Base-by-base conservation (phyloP, 1,140 invertebrate genomes). In the Helicorthomorpha holstii region DNA sequence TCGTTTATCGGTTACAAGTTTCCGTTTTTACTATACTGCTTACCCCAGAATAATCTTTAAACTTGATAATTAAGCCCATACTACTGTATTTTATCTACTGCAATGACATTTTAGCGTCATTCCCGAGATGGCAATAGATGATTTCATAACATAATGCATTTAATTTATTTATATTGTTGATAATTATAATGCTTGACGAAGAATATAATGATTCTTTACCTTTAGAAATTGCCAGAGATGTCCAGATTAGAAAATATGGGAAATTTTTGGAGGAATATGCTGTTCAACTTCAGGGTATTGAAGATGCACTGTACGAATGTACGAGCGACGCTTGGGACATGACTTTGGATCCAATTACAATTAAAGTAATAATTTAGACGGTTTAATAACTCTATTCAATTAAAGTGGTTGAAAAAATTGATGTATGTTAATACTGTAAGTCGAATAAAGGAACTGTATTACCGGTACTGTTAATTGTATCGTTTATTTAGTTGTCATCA, bases 231-330 rank as follows among this genome's bases (percentile, higher is more conserved):
- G 75, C 76, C 49, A 77, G 75, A 44, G 75, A 80, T 52, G 68
- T 73, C 7, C 77, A 80, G 56, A 58, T 81, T 7, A 71, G 73
- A 56, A 74, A 76, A 57, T 87, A 82, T 72, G 78, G 80, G 1
- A 71, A 75, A 29, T 85, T 85, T 66, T 75, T 85, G 50, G 79
- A 83, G 59, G 75, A 76, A 46, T 76, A 80, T 65, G 66, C 66
- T 34, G 60, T 62, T 53, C 71, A 77, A 55, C 62, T 76, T 23
- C 66, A 64, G 54, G 65, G 64, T 27, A 73, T 75, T 66, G 62
- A 74, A 63, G 60, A 72, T 67, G 63, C 72, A 60, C 48, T 72
- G 55, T 57, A 67, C 68, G 59, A 73, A 63, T 59, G 64, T 61
- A 60, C 67, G 63, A 57, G 64, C 64, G 60, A 75, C 70, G 58